Evolutionary conservation across 2,888 invertebrate genomes (phyloP).

Genomic region (Aphodius granarius): DNA sequence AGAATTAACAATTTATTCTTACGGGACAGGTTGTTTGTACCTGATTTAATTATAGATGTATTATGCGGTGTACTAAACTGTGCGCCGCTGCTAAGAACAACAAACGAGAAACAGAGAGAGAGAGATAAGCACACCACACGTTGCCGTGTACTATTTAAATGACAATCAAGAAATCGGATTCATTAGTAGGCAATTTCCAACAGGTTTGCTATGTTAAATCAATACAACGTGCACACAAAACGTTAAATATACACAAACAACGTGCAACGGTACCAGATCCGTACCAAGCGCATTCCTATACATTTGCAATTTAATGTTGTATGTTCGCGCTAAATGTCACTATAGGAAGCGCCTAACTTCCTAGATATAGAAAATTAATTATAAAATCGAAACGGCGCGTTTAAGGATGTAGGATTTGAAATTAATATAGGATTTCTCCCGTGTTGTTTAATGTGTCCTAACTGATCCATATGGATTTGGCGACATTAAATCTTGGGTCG

Average conservation of each 20-base stretch:
- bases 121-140: too few relatives aligned
- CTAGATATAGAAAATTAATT: neutral
- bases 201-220: neutral
- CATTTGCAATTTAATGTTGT: neutral
- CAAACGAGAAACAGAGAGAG: neutral
- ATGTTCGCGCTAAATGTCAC: neutral
- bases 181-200: slow-evolving; percentile 6
- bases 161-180: slow-evolving; percentile 1
- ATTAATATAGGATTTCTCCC: neutral
- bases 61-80: slow-evolving; percentile 3
- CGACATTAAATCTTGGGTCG: neutral
- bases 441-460: neutral
- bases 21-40: slow-evolving; percentile 1
- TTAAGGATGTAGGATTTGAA: neutral
- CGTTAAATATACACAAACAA: neutral
- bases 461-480: neutral
- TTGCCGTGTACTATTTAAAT: slow-evolving; percentile 4
- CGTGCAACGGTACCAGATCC: neutral
- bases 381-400: neutral
- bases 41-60: slow-evolving; percentile 8
- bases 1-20: neutral
- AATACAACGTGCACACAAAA: neutral
- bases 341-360: neutral
- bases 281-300: neutral
- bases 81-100: neutral